Evolutionary conservation across 2,888 invertebrate species (phyloP).

Genomic region (Pollenia angustigena): DNA sequence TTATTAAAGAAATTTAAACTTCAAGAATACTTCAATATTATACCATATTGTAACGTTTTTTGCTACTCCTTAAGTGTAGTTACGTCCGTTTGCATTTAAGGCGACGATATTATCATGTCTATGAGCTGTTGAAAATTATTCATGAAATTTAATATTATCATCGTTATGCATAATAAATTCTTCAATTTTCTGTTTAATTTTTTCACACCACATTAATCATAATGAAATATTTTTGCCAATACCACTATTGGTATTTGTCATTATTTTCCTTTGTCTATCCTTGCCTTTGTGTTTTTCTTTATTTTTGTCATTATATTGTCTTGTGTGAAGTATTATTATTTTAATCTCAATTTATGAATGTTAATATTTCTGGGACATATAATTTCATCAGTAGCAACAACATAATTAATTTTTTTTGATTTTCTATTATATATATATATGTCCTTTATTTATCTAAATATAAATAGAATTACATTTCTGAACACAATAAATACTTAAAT

Average conservation of each 20-base stretch:
- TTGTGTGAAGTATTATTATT: slow-evolving; percentile 47
- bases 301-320: slow-evolving; percentile 36
- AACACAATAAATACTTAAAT: too few species aligned
- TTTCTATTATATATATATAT: not conserved
- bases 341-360: slow-evolving; percentile 64
- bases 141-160: slow-evolving; percentile 66
- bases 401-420: slow-evolving; percentile 1
- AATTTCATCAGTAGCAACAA: slow-evolving; percentile 35
- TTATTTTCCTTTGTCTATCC: not conserved
- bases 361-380: slow-evolving; percentile 69
- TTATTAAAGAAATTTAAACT: too few species aligned
- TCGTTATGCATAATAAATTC: slow-evolving; percentile 64
- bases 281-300: slow-evolving; percentile 1
- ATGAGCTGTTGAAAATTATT: not conserved
- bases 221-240: slow-evolving; percentile 24
- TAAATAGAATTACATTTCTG: too few species aligned
- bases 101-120: too few species aligned
- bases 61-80: too few species aligned
- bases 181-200: slow-evolving; percentile 41
- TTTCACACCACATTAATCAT: slow-evolving; percentile 46
- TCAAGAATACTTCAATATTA: too few species aligned
- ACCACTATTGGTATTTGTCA: not conserved
- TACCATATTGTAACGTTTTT: too few species aligned
- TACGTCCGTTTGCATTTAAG: too few species aligned
- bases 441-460: too few species aligned